Percentiles rank a stretch among this genome's conserved stretches.
phyloP scores from a whole-genome alignment of 1,140 invertebrate genomes.

The Sogatella furcifera region DNA sequence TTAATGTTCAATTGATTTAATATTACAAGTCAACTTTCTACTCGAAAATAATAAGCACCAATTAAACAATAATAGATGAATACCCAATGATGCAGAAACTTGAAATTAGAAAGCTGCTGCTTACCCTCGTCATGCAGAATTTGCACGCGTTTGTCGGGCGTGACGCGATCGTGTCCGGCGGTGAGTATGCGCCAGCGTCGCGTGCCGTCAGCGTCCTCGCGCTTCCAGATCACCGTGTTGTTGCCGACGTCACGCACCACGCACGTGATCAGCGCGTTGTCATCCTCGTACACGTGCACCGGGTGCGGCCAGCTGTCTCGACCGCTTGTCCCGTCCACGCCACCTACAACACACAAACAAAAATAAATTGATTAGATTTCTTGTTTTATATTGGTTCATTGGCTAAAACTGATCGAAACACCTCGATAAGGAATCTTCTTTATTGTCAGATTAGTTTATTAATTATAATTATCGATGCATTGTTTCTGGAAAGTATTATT shows the following conservation, averaged over 20 bases:
- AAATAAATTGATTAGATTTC: background rate
- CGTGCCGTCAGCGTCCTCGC: slow-evolving; percentile 44
- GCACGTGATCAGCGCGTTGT: slow-evolving; percentile 63
- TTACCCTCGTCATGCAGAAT: slow-evolving; percentile 61
- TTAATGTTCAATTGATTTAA: too few relatives aligned
- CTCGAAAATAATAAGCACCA: too few relatives aligned
- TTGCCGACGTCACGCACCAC: slow-evolving; percentile 54
- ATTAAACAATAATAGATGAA: too few relatives aligned
- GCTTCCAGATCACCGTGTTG: slow-evolving; percentile 59
- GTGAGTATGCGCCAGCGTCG: slow-evolving; percentile 47
- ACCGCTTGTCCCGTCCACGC: slow-evolving; percentile 5
- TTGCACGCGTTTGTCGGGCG: slow-evolving; percentile 52
- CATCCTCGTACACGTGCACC: slow-evolving; percentile 46
- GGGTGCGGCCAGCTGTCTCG: slow-evolving; percentile 21
- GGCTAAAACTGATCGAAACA: too few relatives aligned
- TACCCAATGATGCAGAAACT: too few relatives aligned
- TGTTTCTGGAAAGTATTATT: too few relatives aligned
- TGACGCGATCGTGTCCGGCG: slow-evolving; percentile 57
- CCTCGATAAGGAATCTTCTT: too few relatives aligned
- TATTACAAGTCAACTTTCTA: too few relatives aligned
- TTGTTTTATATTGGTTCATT: too few relatives aligned
- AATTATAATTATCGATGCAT: too few relatives aligned
- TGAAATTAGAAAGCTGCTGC: slow-evolving; percentile 1
- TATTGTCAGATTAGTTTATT: too few relatives aligned
- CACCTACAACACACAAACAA: background rate